Evolutionary conservation across 2,888 invertebrate genomes (phyloP), one percentile per base, ranked within the genome.

Genomic region (Protodeltote pygarga): DNA sequence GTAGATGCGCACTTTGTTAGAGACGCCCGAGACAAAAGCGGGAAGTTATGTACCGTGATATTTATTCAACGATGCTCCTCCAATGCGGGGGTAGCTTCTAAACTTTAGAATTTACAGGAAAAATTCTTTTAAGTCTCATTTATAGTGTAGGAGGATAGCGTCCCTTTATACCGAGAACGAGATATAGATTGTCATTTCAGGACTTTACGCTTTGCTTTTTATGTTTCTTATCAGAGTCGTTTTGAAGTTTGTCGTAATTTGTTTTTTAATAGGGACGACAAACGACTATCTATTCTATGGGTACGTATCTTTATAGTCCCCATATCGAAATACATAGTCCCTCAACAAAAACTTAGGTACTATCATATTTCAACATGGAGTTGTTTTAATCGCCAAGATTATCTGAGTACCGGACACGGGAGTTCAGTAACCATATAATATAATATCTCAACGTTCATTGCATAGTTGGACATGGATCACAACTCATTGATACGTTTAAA

Each of bases 1-100:
- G 59, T 53, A 38, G 61, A 61, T 45, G 51, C 57, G 25, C 41
- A 53, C 47, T 66, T 64, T 47, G 57, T 48, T n/a, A 32, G 35
- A 16, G 33, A 23, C 29, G 37, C n/a, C 10, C 16, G 50, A 72
- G 52, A 73, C 62, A 69, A 66, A 65, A 54, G 63, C 50, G 20
- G 33, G 35, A 60, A 67, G 64, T 74, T 73, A 73, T 63, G 71
- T 62, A 47, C 66, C 70, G 67, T 71, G 68, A 65, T 75, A 72
- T 75, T 72, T 72, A 76, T 74, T 76, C 71, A 69, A 65, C 65
- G 62, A 58, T 51, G 47, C 53, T 25, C 11, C 53, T 40, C 58
- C 34, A 46, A 40, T 40, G 60, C 33, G 24, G 48, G 34, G 33
- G 4, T 32, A 61, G 63, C 44, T 63, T 57, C 41, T 50, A 45